Conservation (phyloP, 2,113 vertebrate species). For the Leucosticte australis region DNA sequence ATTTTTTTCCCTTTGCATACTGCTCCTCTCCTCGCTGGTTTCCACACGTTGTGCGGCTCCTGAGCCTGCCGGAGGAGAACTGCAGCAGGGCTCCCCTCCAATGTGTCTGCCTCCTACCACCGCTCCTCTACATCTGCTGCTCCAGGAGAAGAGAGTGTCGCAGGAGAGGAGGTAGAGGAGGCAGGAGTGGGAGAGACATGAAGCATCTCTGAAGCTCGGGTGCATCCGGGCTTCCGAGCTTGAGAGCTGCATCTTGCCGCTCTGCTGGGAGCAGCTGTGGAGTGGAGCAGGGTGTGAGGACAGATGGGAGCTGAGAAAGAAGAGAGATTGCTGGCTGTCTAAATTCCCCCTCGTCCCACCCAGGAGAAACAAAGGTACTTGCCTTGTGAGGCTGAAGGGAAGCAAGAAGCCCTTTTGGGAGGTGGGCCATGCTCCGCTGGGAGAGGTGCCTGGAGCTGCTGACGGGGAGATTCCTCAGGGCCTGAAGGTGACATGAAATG, state of each 20-base stretch:
- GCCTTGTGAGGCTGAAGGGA: background rate
- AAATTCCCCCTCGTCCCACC: conserved; percentile 23
- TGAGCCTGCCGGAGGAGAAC: conserved; percentile 37
- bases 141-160: conserved; percentile 49
- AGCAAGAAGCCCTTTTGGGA: background rate
- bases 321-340: conserved; percentile 55
- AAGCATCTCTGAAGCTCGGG: conserved; percentile 49
- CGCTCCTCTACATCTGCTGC: conserved; percentile 56
- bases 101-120: conserved; percentile 62
- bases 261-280: conserved; percentile 59
- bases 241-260: conserved; percentile 43
- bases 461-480: fast-evolving
- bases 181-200: conserved; percentile 54
- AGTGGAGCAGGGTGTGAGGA: conserved; percentile 59
- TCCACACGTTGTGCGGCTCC: conserved; percentile 44
- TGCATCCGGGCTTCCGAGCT: conserved; percentile 49
- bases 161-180: conserved; percentile 51
- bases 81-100: conserved; percentile 60
- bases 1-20: conserved; percentile 26
- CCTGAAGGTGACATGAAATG: background rate
- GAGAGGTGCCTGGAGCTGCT: background rate
- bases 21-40: conserved; percentile 7
- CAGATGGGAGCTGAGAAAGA: conserved; percentile 64
- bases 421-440: background rate
- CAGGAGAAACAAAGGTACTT: conserved; percentile 52